These are phyloP conservation scores for Drosophila monieri DNA, from an alignment of 2,888 invertebrate species.

Conservation along the genomic window DNA sequence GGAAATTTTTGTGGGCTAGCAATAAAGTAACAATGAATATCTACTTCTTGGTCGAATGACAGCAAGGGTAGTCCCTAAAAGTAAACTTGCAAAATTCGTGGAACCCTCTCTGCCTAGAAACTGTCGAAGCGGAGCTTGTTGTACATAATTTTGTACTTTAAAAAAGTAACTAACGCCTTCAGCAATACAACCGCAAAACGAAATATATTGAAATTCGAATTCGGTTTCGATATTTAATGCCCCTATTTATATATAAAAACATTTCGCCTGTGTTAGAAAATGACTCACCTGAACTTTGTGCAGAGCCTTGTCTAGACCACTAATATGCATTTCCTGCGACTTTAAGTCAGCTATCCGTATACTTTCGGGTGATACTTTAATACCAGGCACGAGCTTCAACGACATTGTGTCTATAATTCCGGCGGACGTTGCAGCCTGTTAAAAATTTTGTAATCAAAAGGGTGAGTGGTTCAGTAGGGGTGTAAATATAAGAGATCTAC, in stretches of 20 bases:
- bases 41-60: slow-evolving; percentile 41
- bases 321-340: slow-evolving; percentile 83
- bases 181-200: slow-evolving; percentile 15
- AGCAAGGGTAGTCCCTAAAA: slow-evolving; percentile 48
- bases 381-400: slow-evolving; percentile 82
- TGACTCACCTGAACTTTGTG: slow-evolving; percentile 84
- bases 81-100: slow-evolving; percentile 61
- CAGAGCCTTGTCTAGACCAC: slow-evolving; percentile 86
- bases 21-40: slow-evolving; percentile 27
- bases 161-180: slow-evolving; percentile 46
- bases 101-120: slow-evolving; percentile 35
- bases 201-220: too few relatives aligned
- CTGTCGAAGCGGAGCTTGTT: slow-evolving; percentile 50
- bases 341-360: slow-evolving; percentile 75
- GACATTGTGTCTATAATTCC: slow-evolving; percentile 80
- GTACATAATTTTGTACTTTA: slow-evolving; percentile 73
- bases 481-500: slow-evolving; percentile 55
- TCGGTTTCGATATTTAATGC: slow-evolving; percentile 50
- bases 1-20: slow-evolving; percentile 44
- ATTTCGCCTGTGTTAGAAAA: too few relatives aligned
- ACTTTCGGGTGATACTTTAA: slow-evolving; percentile 78
- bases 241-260: too few relatives aligned
- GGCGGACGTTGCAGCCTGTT: slow-evolving; percentile 80
- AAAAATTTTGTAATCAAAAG: slow-evolving; percentile 21
- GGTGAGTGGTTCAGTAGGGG: slow-evolving; percentile 7